phyloP scores from a whole-genome alignment of 2,797 vertebrate genomes.

The Crenuchus spilurus region DNA sequence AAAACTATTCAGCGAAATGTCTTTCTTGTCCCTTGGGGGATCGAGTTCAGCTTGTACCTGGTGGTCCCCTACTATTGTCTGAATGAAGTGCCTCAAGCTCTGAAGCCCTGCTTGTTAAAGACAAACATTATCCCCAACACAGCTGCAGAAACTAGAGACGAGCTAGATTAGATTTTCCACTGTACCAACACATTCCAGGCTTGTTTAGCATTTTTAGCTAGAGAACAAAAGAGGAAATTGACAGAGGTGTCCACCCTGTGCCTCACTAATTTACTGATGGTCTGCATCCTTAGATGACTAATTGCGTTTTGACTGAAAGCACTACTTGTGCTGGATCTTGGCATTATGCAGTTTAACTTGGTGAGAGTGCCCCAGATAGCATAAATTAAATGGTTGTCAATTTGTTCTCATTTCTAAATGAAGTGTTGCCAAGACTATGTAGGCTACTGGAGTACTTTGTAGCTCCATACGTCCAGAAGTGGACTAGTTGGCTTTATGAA shows the following conservation, averaged over 20 bases:
- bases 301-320: background rate
- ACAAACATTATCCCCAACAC: slow-evolving; percentile 17
- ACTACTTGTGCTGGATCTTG: background rate
- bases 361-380: slow-evolving; percentile 17
- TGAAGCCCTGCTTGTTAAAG: slow-evolving; percentile 7
- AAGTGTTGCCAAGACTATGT: slow-evolving; percentile 9
- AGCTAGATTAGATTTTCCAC: slow-evolving; percentile 22
- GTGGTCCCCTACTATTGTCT: background rate
- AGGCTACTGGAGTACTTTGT: slow-evolving; percentile 32
- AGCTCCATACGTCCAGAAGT: background rate
- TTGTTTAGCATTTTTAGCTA: slow-evolving; percentile 13
- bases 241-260: background rate
- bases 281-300: background rate
- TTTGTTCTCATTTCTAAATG: slow-evolving; percentile 36
- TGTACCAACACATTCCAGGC: slow-evolving; percentile 21
- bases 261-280: slow-evolving; percentile 12
- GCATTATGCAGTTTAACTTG: slow-evolving; percentile 1
- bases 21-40: too few species aligned
- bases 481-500: too few species aligned
- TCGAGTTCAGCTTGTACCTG: background rate
- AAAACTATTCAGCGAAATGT: too few species aligned
- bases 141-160: slow-evolving; percentile 32
- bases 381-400: slow-evolving; percentile 5
- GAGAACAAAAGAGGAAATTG: background rate
- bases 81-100: background rate